Conservation (phyloP, 1,140 invertebrate genomes). For the Oscheius sp. region DNA sequence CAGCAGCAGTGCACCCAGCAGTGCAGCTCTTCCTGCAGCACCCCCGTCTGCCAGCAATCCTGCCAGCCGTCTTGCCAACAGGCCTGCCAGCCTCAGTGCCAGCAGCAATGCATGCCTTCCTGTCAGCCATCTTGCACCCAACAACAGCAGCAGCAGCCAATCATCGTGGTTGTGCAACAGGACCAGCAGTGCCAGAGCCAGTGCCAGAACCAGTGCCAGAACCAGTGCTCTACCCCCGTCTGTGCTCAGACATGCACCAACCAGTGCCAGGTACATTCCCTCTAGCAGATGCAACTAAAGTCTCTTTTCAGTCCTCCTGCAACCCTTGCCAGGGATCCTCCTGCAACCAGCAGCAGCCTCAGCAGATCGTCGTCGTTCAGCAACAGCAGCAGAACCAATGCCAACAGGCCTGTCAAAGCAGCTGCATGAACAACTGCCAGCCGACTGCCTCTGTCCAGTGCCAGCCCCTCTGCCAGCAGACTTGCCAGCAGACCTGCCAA, state of each 20-base stretch:
- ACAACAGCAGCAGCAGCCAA: constrained; percentile 17
- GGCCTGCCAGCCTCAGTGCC: constrained; percentile 31
- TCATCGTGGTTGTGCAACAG: constrained; percentile 23
- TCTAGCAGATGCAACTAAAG: background rate
- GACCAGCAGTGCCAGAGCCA: constrained; percentile 16
- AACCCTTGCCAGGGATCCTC: constrained; percentile 8
- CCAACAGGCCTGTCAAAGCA: constrained; percentile 21
- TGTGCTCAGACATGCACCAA: constrained; percentile 22
- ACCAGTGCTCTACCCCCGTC: constrained; percentile 23
- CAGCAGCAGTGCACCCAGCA: constrained; percentile 24
- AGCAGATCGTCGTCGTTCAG: constrained; percentile 27
- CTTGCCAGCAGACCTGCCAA: constrained; percentile 34
- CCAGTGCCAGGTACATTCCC: constrained; percentile 2
- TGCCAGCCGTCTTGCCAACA: constrained; percentile 34
- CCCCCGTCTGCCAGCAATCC: constrained; percentile 25
- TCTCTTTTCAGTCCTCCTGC: background rate
- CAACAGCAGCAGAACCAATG: constrained; percentile 25
- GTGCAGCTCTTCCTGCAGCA: constrained; percentile 24
- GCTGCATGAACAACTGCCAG: constrained; percentile 34
- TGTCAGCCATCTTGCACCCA: constrained; percentile 25
- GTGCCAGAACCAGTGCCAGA: constrained; percentile 31
- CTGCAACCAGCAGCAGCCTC: constrained; percentile 24
- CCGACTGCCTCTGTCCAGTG: constrained; percentile 21
- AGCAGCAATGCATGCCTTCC: constrained; percentile 33
- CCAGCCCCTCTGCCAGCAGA: constrained; percentile 23